Percentiles rank a stretch among this genome's conserved stretches.
Conservation (phyloP, 1,140 invertebrate genomes). For the Andrena cerasifolii region DNA sequence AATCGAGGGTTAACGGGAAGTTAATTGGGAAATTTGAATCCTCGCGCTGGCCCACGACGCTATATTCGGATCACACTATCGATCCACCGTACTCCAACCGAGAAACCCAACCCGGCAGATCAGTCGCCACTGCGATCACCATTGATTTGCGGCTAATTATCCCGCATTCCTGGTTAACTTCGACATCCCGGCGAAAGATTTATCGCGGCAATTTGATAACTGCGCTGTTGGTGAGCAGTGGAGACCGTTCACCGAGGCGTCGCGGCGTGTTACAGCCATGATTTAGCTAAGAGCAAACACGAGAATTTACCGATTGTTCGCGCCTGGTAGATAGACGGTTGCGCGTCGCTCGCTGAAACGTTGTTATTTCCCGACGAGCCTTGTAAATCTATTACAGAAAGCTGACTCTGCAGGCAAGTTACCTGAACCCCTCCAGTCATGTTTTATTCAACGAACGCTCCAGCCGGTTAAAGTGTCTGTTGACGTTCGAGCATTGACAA, state of each 20-base stretch:
- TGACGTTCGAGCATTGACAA: not conserved
- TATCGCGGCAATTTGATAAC: conserved; percentile 16
- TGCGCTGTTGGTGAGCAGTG: not conserved
- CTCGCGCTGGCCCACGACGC: too few relatives aligned
- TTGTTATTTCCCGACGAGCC: not conserved
- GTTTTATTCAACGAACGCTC: conserved; percentile 9
- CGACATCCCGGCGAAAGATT: not conserved
- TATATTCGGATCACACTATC: too few relatives aligned
- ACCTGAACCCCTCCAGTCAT: not conserved
- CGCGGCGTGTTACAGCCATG: not conserved
- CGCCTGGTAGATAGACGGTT: too few relatives aligned
- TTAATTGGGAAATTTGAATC: too few relatives aligned
- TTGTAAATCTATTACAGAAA: conserved; percentile 1
- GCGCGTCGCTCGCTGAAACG: not conserved
- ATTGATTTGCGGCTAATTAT: not conserved
- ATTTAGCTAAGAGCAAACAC: not conserved
- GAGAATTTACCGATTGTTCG: conserved; percentile 8
- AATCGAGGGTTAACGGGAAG: too few relatives aligned
- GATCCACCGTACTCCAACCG: too few relatives aligned
- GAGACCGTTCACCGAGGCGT: not conserved
- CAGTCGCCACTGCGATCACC: not conserved
- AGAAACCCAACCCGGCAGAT: not conserved
- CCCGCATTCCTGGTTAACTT: not conserved
- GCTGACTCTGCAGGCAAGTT: not conserved
- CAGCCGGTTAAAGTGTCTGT: not conserved